Evolutionary conservation across 2,888 invertebrate species (phyloP).

Genomic region (Nowickia ferox): DNA sequence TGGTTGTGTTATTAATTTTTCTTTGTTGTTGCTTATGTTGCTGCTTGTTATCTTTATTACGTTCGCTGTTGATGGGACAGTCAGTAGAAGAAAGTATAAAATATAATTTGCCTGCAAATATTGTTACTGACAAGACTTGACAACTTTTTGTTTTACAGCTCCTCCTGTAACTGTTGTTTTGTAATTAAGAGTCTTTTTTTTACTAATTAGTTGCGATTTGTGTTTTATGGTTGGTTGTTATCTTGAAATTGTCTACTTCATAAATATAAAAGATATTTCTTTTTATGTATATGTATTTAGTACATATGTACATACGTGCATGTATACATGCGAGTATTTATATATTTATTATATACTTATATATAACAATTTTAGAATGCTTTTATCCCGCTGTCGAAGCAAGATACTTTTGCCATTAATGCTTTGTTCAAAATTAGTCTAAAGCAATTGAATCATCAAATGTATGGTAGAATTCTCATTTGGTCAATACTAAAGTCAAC

Average conservation of each 20-base stretch:
- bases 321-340: too few relatives aligned
- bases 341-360: too few relatives aligned
- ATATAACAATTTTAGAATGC: too few relatives aligned
- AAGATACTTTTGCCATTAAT: too few relatives aligned
- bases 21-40: background rate
- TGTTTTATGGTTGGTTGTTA: conserved; percentile 24
- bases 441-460: too few relatives aligned
- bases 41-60: conserved; percentile 20
- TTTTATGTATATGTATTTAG: too few relatives aligned
- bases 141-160: conserved; percentile 19
- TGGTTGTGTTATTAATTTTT: conserved; percentile 17
- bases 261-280: background rate
- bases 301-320: too few relatives aligned
- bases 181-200: conserved; percentile 51
- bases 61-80: conserved; percentile 6
- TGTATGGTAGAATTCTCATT: too few relatives aligned
- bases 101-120: conserved; percentile 65
- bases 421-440: too few relatives aligned
- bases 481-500: too few relatives aligned
- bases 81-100: conserved; percentile 41
- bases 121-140: conserved; percentile 70
- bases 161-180: conserved; percentile 34
- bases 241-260: background rate
- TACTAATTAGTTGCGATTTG: conserved; percentile 67
- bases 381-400: too few relatives aligned